Evolutionary conservation across 2,797 vertebrate species (phyloP), one percentile per base, ranked within the genome.

Genomic region (Microtus californicus): DNA sequence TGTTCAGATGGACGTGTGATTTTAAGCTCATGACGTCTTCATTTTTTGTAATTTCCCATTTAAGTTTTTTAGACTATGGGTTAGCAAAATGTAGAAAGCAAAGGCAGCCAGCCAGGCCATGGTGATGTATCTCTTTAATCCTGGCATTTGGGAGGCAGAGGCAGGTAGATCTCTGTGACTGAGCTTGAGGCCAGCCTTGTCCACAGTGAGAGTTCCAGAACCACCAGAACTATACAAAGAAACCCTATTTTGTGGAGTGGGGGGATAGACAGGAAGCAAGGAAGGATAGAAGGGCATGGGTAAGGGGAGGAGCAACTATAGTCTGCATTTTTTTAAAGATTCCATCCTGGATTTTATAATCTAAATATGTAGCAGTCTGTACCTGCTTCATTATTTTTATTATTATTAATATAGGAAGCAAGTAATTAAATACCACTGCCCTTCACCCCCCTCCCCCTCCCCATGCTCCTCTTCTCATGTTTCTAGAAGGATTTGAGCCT

Each of bases 341-440:
- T 27, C 67, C 63, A 5, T 43, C 17, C 61, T 25, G 2, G 9
- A 7, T 31, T 45, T 95, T 74, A 71, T 2, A 8, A 8, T 81
- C 15, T 37, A 61, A 54, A 56, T 87, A 29, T 59, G 19, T 6
- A 76, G n/a, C 3, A 0, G 31, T 54, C 21, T 67, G 54, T 2
- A 2, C 29, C 48, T 40, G 31, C 31, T 65, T 21, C 2, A 0
- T 96, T 90, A 37, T 37, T 90, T 95, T 90, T 92, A 11, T 81
- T 95, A 40, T 94, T 92, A 3, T 77, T 95, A 90, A 88, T 51
- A 90, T 51, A 90, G 93, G 65, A 97, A 96, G 88, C n/a, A 1
- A 89, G 69, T 69, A 25, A 21, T 34, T 85, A 73, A 89, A 96
- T 56, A 90, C 13, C 0, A 87, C 5, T 73, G 69, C 51, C 79